A percentile compares a stretch with the other conserved stretches of the same genome.
Evolutionary conservation across 30 jellyfish, hydroid and myxozoan genomes (phyloP).

Genomic region (Calvadosia cruxmelitensis): DNA sequence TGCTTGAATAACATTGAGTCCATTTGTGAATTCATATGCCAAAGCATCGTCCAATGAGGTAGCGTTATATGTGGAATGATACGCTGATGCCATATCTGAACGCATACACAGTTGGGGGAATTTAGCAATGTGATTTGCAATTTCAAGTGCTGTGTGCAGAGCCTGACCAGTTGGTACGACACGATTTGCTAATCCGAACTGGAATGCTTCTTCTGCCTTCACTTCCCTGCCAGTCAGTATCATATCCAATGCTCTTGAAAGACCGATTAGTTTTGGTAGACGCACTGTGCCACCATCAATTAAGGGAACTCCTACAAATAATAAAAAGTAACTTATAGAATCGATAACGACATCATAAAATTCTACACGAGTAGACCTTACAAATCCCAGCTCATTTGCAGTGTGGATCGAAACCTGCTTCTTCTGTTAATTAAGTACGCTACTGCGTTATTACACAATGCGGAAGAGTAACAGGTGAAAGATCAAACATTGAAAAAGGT

Average conservation of each 20-base stretch:
- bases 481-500: too few relatives aligned
- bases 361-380: too few relatives aligned
- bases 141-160: slow-evolving; percentile 10
- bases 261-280: slow-evolving; percentile 33
- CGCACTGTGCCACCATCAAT: slow-evolving; percentile 50
- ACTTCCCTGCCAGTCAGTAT: slow-evolving; percentile 39
- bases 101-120: slow-evolving; percentile 42
- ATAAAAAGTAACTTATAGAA: too few relatives aligned
- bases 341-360: too few relatives aligned
- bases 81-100: slow-evolving; percentile 28
- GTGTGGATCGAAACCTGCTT: too few relatives aligned
- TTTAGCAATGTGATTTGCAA: slow-evolving; percentile 21
- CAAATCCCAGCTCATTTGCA: too few relatives aligned
- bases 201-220: slow-evolving; percentile 22
- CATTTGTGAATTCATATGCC: slow-evolving; percentile 23
- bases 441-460: too few relatives aligned
- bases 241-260: slow-evolving; percentile 36
- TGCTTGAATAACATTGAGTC: slow-evolving; percentile 7
- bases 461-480: too few relatives aligned
- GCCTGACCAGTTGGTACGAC: slow-evolving; percentile 34
- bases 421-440: too few relatives aligned
- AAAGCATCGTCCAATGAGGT: slow-evolving; percentile 15
- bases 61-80: slow-evolving; percentile 23
- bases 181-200: slow-evolving; percentile 27
- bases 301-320: slow-evolving; percentile 14